Base-by-base conservation (phyloP, 2,797 vertebrate genomes). In the Notolepis coatsorum region DNA sequence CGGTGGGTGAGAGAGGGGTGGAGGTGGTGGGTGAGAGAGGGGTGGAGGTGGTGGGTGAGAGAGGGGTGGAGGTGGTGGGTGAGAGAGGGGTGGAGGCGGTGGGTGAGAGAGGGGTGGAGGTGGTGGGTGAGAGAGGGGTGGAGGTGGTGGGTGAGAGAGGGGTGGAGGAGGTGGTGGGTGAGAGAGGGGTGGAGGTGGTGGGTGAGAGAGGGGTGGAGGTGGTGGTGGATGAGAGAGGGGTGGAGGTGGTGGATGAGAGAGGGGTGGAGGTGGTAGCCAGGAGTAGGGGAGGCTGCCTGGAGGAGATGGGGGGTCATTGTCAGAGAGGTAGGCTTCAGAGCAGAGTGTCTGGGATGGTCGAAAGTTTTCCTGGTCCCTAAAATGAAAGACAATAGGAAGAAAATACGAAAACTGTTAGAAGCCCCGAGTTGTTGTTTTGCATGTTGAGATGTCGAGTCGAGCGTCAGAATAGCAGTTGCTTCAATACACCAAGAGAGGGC, bases 31-130 rank as follows among this genome's bases (percentile, higher is more conserved):
- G 41, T 55, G 55, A 45, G 27, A 48, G 45, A 43, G 33, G 0
- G 61, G n/a, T n/a, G 52, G 10, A 46, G 84, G 71, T 86, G 88
- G 3, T 41, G 46, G 15, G 73, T 79, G 38, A 73, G 75, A 17
- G 81, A 88, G 59, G n/a, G n/a, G n/a, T 67, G 27, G 31, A 89
- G 84, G 0, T 74, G 70, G 33, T 90, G 82, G 13, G 82, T 86
- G 17, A 63, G 66, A 33, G 72, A 53, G n/a, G 23, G 49, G 12
- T 73, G 52, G 47, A 49, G 50, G n/a, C 20, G 24, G n/a, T 55
- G 15, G 8, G 31, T 45, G 12, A 53, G 74, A 30, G 57, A 21
- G 0, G 30, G 39, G 3, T 25, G 4, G 8, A 31, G 21, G 23
- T 37, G 85, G 65, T 41, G 70, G 59, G 42, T 72, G 61, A 50